A percentile compares a stretch with the other conserved stretches of the same genome.
phyloP scores from a whole-genome alignment of 2,797 vertebrate genomes.

The Amazona finschi region DNA sequence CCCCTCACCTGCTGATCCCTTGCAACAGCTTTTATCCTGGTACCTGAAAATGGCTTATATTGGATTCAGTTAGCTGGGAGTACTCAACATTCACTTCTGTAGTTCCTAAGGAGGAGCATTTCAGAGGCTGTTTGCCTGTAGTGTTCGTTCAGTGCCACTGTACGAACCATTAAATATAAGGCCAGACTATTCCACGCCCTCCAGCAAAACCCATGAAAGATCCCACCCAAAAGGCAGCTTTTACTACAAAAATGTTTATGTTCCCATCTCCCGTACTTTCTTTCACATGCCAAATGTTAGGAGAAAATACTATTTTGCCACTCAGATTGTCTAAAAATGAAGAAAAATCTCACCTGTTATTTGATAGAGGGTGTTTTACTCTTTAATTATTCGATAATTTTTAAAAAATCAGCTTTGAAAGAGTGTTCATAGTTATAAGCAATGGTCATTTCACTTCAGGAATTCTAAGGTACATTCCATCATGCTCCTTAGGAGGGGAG shows the following conservation, averaged over 20 bases:
- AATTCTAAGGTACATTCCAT: background rate
- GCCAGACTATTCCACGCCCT: background rate
- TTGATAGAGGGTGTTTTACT: background rate
- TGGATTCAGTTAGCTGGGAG: background rate
- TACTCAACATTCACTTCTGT: background rate
- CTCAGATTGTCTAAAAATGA: background rate
- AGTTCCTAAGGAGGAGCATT: background rate
- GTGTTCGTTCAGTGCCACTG: background rate
- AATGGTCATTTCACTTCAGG: background rate
- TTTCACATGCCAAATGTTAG: background rate
- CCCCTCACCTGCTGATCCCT: background rate
- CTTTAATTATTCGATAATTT: background rate
- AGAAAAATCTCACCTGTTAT: background rate
- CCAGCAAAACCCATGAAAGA: background rate
- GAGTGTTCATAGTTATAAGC: background rate
- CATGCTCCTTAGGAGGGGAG: background rate
- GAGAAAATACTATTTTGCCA: background rate
- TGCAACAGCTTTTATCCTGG: background rate
- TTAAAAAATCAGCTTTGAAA: background rate
- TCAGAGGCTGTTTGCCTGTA: background rate
- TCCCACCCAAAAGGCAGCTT: background rate
- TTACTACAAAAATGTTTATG: background rate
- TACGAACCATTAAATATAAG: background rate
- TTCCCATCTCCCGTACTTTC: background rate
- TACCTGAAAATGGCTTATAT: accelerated